A percentile compares a stretch with the other conserved stretches of the same genome.
These are phyloP conservation scores for Moxostoma hubbsi DNA, from an alignment of 2,797 vertebrate genomes.

Conservation along the genomic window DNA sequence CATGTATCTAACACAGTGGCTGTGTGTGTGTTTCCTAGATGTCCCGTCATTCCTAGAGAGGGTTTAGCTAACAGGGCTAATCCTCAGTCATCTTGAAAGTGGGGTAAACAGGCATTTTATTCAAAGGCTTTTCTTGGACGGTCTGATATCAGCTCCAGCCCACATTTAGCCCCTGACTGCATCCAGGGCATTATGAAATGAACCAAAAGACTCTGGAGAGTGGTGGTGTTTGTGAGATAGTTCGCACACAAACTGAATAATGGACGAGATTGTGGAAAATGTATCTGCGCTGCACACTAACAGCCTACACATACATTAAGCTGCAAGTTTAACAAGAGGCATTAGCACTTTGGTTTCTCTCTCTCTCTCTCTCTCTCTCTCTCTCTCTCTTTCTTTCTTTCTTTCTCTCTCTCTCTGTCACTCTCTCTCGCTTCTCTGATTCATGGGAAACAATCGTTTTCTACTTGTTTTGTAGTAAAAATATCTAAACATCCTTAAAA, in stretches of 20 bases:
- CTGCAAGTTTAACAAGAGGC: conserved; percentile 32
- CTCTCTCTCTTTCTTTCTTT: no score
- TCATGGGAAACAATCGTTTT: no score
- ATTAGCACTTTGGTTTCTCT: conserved; percentile 24
- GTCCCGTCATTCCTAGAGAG: conserved; percentile 37
- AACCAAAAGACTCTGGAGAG: conserved; percentile 33
- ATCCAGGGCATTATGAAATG: conserved; percentile 42
- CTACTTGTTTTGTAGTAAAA: no score
- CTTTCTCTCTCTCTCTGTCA: conserved; percentile 1
- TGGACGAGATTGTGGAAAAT: conserved; percentile 21
- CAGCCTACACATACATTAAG: conserved; percentile 27
- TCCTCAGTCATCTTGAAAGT: conserved; percentile 43
- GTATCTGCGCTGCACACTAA: conserved; percentile 15
- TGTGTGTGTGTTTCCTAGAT: neutral
- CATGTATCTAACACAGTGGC: conserved; percentile 13
- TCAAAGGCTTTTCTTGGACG: conserved; percentile 36
- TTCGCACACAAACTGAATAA: conserved; percentile 40
- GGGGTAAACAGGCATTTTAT: conserved; percentile 38
- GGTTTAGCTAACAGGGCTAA: conserved; percentile 18
- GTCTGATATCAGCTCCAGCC: conserved; percentile 22
- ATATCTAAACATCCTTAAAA: no score
- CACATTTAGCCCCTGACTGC: conserved; percentile 46
- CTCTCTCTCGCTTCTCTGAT: neutral
- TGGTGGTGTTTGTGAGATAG: conserved; percentile 20
- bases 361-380: neutral